These are phyloP conservation scores for Amphibalanus amphitrite DNA, from an alignment of 1,140 invertebrate genomes.

Conservation along the genomic window DNA sequence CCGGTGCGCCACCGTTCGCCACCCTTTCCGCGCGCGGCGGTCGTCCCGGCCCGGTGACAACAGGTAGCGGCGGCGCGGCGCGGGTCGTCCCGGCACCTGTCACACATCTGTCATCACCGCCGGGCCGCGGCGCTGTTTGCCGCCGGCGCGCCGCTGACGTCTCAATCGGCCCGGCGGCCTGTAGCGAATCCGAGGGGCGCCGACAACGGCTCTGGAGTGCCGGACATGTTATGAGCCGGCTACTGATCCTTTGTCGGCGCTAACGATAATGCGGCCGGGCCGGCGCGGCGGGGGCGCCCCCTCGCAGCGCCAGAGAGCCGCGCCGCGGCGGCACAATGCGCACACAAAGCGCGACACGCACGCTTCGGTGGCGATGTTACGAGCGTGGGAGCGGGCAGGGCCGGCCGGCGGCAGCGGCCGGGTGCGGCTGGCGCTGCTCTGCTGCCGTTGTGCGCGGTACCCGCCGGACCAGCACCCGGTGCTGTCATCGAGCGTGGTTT, in stretches of 20 bases:
- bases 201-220: neutral
- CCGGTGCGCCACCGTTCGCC: too few species aligned
- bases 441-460: too few species aligned
- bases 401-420: too few species aligned
- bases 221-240: neutral
- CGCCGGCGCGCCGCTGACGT: neutral
- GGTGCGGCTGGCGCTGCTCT: too few species aligned
- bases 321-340: neutral
- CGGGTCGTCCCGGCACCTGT: neutral
- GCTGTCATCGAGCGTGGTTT: too few species aligned
- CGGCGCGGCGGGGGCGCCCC: too few species aligned
- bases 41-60: neutral
- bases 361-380: neutral
- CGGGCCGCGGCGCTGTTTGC: neutral
- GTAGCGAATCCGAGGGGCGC: neutral
- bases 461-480: too few species aligned
- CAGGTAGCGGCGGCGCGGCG: neutral
- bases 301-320: neutral
- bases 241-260: constrained; percentile 1
- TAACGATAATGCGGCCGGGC: neutral
- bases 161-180: neutral
- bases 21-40: too few species aligned
- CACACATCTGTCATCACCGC: neutral
- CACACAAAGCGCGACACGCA: neutral
- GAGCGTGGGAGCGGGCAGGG: neutral